Evolutionary conservation across 2,888 invertebrate genomes (phyloP), one percentile per base, ranked within the genome.

Genomic region (Tenthredo amoena): DNA sequence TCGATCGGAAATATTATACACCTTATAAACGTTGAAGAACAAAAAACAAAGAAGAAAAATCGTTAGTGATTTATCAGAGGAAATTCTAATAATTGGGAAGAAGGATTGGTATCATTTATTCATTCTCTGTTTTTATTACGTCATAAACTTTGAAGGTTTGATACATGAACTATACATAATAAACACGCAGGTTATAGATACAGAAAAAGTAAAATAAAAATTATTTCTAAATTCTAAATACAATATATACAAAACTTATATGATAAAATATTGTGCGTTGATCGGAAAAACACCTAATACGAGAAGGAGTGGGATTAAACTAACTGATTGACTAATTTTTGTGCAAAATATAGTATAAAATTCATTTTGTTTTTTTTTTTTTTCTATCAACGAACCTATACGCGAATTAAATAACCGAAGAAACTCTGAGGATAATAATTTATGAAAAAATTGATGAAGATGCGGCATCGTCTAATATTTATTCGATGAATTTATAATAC

Each of bases 221-320:
- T 40, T 40, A 81, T 21, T 40, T 15, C 81, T 81, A 81, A 62
- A 81, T 77, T n/a, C 15, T 88, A 89, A 87, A 85, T 90, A 89
- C 87, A 88, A 86, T 89, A 90, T 89, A 85, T 89, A 90, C 89
- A 89, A 88, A 86, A 87, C 71, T 86, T 87, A 86, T 26, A 21
- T 68, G 85, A 87, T 31, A 86, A 87, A 87, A 87, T 79, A 79
- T 79, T 37, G 81, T 40, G 85, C 71, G 47, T 2, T n/a, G 65
- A 65, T 83, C 86, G 85, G 55, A 4, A 34, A 26, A 77, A 77
- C 7, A 55, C 71, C 37, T 37, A 37, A 21, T 40, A 43, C n/a
- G 40, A n/a, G n/a, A 18, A 37, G 10, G n/a, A 37, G 7, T 5
- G 40, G 72, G 26, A 47, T 47, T 21, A 43, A 37, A 71, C 15